phyloP scores from a whole-genome alignment of 1,140 invertebrate genomes.

The Oryctes rhinoceros region DNA sequence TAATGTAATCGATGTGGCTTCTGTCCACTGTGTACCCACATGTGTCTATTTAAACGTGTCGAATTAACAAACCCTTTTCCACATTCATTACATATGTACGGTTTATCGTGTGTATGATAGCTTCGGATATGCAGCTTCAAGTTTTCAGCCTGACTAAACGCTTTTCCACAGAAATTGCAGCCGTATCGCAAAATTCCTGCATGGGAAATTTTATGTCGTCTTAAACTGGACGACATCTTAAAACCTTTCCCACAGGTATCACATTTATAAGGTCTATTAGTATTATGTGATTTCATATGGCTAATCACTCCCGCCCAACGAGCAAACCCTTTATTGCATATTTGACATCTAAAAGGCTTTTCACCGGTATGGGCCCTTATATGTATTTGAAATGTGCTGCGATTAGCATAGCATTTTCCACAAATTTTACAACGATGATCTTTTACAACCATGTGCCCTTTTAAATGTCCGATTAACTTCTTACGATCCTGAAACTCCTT shows the following conservation, averaged over 20 bases:
- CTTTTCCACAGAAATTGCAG: slow-evolving; percentile 55
- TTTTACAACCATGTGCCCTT: slow-evolving; percentile 54
- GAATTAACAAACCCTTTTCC: slow-evolving; percentile 64
- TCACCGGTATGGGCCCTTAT: slow-evolving; percentile 62
- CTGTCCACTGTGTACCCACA: slow-evolving; percentile 57
- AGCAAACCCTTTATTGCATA: slow-evolving; percentile 59
- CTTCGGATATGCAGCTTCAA: slow-evolving; percentile 56
- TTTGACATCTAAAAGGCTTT: slow-evolving; percentile 62
- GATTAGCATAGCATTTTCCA: slow-evolving; percentile 52
- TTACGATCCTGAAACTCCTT: slow-evolving; percentile 54
- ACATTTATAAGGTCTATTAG: slow-evolving; percentile 56
- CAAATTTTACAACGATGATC: slow-evolving; percentile 52
- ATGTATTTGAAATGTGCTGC: slow-evolving; percentile 55
- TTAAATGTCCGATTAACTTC: slow-evolving; percentile 54
- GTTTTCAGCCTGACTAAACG: slow-evolving; percentile 56
- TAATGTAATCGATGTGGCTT: slow-evolving; percentile 55
- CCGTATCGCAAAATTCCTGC: slow-evolving; percentile 48
- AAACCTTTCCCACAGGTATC: slow-evolving; percentile 52
- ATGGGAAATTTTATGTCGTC: slow-evolving; percentile 52
- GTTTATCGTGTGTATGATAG: slow-evolving; percentile 72
- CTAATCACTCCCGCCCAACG: slow-evolving; percentile 54
- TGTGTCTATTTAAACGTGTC: slow-evolving; percentile 55
- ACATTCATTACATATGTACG: slow-evolving; percentile 73
- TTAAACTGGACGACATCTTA: slow-evolving; percentile 52
- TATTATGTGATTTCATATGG: slow-evolving; percentile 57